Conservation (phyloP, 2,888 invertebrate species). For the Spicauda simplicius region DNA sequence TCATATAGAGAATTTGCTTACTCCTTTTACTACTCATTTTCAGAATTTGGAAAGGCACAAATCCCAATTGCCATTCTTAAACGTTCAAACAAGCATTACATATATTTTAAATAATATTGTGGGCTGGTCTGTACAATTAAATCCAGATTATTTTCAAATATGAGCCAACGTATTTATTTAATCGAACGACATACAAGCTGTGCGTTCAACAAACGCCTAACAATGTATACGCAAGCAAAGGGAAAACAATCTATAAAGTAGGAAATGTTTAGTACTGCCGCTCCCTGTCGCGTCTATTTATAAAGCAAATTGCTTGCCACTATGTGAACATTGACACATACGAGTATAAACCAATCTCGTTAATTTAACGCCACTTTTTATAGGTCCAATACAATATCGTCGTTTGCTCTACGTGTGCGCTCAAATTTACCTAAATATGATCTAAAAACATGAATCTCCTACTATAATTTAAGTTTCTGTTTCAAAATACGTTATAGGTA, state of each 20-base stretch:
- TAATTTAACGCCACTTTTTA: slow-evolving; percentile 52
- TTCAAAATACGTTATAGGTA: no score
- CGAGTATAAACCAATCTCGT: slow-evolving; percentile 64
- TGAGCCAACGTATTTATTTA: not conserved
- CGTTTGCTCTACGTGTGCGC: no score
- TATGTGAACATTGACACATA: slow-evolving; percentile 68
- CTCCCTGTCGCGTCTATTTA: slow-evolving; percentile 76
- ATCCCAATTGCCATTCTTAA: no score
- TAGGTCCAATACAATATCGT: not conserved
- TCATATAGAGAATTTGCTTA: no score
- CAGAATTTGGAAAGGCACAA: no score
- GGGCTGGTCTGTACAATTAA: no score
- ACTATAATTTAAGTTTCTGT: not conserved
- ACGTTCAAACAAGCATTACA: no score
- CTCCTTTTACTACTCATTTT: no score
- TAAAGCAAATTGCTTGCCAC: slow-evolving; percentile 76
- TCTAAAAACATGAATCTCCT: not conserved
- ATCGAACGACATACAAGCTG: not conserved
- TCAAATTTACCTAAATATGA: no score
- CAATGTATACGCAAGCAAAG: slow-evolving; percentile 34
- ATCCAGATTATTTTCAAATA: no score
- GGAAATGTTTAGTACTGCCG: slow-evolving; percentile 70
- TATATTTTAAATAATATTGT: no score
- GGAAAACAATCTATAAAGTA: slow-evolving; percentile 75
- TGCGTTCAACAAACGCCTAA: slow-evolving; percentile 21